A percentile compares a stretch with the other conserved stretches of the same genome.
Conservation (phyloP, 64 coral and sea anemone species). For the Porites lutea region DNA sequence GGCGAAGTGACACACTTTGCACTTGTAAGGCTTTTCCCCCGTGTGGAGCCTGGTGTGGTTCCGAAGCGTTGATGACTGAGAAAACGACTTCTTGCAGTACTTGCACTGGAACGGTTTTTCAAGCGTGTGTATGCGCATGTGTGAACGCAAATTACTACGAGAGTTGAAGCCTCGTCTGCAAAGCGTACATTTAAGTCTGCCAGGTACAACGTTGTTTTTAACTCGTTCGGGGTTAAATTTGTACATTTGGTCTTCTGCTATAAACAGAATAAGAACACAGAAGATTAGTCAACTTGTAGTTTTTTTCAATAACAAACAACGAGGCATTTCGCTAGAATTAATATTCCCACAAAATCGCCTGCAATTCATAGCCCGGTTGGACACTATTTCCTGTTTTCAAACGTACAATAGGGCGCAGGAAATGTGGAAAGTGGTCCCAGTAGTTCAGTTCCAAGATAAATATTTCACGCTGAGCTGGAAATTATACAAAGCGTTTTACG, state of each 20-base stretch:
- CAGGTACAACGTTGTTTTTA: conserved; percentile 68
- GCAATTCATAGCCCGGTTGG: conserved; percentile 27
- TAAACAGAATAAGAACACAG: conserved; percentile 32
- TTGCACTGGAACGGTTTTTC: conserved; percentile 99
- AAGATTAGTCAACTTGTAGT: not conserved
- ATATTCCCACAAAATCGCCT: conserved; percentile 28
- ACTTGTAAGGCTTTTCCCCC: conserved; percentile 98
- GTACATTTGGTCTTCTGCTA: conserved; percentile 73
- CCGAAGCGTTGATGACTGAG: conserved; percentile 94
- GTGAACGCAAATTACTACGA: conserved; percentile 94
- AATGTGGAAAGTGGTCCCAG: conserved; percentile 47
- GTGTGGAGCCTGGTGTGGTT: conserved; percentile 99
- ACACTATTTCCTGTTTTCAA: conserved; percentile 41
- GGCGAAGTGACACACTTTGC: conserved; percentile 96
- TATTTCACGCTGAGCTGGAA: conserved; percentile 48
- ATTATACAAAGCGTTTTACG: conserved; percentile 18
- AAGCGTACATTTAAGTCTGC: conserved; percentile 93
- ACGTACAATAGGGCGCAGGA: conserved; percentile 16
- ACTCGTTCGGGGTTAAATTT: conserved; percentile 78
- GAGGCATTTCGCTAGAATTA: conserved; percentile 16
- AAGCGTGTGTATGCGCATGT: conserved; percentile 99
- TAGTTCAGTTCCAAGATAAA: conserved; percentile 44
- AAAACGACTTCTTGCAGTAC: conserved; percentile 98
- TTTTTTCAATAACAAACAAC: conserved; percentile 15
- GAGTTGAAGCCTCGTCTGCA: conserved; percentile 98